These are phyloP conservation scores for Pterophyllum scalare DNA, from an alignment of 2,113 vertebrate genomes.

Conservation along the genomic window DNA sequence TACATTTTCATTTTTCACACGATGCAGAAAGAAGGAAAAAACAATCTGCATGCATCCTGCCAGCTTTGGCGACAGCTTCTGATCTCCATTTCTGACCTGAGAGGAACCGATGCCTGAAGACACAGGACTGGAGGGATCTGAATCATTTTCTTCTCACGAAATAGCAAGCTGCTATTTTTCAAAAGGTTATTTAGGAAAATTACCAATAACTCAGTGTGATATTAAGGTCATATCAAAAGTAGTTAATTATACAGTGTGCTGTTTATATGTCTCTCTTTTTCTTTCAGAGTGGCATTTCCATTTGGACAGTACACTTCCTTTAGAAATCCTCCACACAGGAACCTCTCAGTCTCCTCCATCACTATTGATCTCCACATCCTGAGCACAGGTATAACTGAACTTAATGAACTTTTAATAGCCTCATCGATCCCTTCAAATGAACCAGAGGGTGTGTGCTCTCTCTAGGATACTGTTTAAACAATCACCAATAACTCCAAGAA, in stretches of 20 bases:
- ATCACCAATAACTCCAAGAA: slow-evolving; percentile 3
- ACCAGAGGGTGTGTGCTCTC: not conserved
- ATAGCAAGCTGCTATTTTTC: not conserved
- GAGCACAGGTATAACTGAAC: not conserved
- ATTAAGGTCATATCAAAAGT: not conserved
- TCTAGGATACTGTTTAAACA: not conserved
- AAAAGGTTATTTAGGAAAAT: not conserved
- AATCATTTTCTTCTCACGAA: not conserved
- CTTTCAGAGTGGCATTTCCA: not conserved
- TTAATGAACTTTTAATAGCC: not conserved
- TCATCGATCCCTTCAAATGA: not conserved
- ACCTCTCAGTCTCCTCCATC: not conserved
- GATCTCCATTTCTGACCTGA: not conserved
- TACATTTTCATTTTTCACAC: not conserved
- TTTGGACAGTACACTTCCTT: not conserved
- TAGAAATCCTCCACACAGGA: not conserved
- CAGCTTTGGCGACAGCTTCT: not conserved
- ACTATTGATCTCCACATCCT: not conserved
- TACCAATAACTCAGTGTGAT: not conserved
- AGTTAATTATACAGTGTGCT: not conserved
- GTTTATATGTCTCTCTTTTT: not conserved
- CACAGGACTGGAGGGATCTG: not conserved
- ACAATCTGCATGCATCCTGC: not conserved
- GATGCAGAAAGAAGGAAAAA: not conserved
- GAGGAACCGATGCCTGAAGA: not conserved